phyloP scores from a whole-genome alignment of 2,113 vertebrate genomes.

The Petaurus breviceps region DNA sequence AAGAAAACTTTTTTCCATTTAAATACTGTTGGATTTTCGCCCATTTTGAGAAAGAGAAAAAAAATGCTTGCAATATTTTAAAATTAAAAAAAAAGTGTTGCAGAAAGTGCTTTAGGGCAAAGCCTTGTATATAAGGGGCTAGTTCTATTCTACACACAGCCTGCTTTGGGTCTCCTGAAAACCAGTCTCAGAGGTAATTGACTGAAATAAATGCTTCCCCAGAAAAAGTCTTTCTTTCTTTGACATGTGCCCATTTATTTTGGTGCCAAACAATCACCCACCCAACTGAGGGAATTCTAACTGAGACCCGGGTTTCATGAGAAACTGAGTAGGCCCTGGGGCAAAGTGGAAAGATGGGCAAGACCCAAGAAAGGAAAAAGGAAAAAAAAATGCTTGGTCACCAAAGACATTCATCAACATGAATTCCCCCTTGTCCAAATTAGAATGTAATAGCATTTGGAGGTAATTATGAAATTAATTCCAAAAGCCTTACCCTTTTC shows the following conservation, averaged over 20 bases:
- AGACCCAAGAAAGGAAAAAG: not conserved
- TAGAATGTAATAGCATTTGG: not conserved
- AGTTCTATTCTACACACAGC: not conserved
- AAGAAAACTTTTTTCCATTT: not conserved
- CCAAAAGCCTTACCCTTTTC: not conserved
- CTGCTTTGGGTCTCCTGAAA: not conserved
- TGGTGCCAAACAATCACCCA: constrained; percentile 17
- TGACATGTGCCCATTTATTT: not conserved
- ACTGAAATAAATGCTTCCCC: constrained; percentile 16
- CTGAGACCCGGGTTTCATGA: not conserved
- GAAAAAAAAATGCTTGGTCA: not conserved
- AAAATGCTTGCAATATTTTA: not conserved
- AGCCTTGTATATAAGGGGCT: not conserved
- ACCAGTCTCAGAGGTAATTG: constrained; percentile 25
- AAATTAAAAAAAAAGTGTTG: constrained; percentile 15
- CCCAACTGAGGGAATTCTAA: not conserved
- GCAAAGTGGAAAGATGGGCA: not conserved
- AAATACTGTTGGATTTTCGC: not conserved
- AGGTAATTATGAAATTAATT: not conserved
- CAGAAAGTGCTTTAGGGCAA: not conserved
- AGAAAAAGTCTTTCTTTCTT: not conserved
- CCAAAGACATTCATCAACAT: not conserved
- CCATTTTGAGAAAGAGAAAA: not conserved
- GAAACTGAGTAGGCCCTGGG: not conserved
- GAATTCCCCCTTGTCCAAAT: not conserved